A percentile compares a stretch with the other conserved stretches of the same genome.
phyloP scores from a whole-genome alignment of 2,888 invertebrate species.

The Disparrhopalites patrizii region DNA sequence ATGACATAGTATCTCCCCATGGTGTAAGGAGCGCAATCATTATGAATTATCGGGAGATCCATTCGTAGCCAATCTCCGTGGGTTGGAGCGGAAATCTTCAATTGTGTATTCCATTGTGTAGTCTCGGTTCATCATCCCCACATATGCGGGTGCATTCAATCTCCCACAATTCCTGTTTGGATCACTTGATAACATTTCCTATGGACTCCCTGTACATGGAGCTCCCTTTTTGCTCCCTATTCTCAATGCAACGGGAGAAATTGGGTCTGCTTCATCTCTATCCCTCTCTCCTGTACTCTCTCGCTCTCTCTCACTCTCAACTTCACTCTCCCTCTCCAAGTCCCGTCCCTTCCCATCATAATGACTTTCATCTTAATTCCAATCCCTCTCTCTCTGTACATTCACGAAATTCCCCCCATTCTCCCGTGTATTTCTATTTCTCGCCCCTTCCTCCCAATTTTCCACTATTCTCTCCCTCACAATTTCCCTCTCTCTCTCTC shows the following conservation, averaged over 20 bases:
- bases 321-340: no score
- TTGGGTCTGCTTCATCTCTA: background rate
- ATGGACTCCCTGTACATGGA: background rate
- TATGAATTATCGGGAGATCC: constrained; percentile 16
- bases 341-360: background rate
- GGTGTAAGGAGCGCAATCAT: constrained; percentile 13
- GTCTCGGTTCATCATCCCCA: constrained; percentile 5
- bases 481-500: no score
- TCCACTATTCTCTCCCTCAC: no score
- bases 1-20: constrained; percentile 10
- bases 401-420: no score
- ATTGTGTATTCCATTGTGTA: constrained; percentile 9
- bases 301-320: background rate
- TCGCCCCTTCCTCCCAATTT: background rate
- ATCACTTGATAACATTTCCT: background rate
- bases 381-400: no score
- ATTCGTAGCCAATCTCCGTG: constrained; percentile 11
- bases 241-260: background rate
- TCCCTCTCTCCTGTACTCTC: background rate
- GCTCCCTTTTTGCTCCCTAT: background rate
- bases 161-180: constrained; percentile 9
- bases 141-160: constrained; percentile 2
- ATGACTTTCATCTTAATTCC: no score
- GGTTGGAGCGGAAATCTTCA: constrained; percentile 19
- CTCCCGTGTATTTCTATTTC: no score